phyloP scores from a whole-genome alignment of 2,797 vertebrate species.

The Phataginus tetradactyla region DNA sequence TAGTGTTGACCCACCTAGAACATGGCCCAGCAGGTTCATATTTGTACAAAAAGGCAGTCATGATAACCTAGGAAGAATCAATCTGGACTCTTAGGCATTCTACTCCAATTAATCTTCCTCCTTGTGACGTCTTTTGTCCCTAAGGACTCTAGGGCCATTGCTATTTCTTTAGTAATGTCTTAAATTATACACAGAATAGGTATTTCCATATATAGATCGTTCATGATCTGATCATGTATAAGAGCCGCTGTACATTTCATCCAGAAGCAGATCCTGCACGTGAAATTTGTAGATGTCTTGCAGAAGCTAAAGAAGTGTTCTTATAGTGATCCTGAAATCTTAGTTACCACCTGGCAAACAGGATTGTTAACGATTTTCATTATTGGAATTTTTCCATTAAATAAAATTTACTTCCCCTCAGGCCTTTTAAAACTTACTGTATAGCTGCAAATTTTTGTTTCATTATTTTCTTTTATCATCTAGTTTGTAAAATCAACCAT shows the following conservation, averaged over 20 bases:
- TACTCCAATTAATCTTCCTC: accelerated
- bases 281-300: no score
- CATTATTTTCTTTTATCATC: not conserved
- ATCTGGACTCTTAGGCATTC: not conserved
- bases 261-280: not conserved
- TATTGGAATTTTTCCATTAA: not conserved
- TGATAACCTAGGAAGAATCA: no score
- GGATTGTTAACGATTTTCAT: not conserved
- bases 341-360: not conserved
- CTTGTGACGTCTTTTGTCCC: not conserved
- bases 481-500: not conserved
- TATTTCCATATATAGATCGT: accelerated
- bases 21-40: accelerated
- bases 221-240: not conserved
- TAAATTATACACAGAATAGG: not conserved
- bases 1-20: not conserved
- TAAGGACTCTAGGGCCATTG: no score
- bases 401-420: not conserved
- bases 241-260: not conserved
- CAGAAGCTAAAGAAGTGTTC: not conserved
- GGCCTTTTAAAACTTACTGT: not conserved
- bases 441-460: not conserved
- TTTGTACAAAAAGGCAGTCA: not conserved
- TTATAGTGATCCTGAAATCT: not conserved
- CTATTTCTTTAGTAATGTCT: not conserved